Evolutionary conservation across 1,140 invertebrate genomes (phyloP).

Genomic region (Lepidurus couesii): DNA sequence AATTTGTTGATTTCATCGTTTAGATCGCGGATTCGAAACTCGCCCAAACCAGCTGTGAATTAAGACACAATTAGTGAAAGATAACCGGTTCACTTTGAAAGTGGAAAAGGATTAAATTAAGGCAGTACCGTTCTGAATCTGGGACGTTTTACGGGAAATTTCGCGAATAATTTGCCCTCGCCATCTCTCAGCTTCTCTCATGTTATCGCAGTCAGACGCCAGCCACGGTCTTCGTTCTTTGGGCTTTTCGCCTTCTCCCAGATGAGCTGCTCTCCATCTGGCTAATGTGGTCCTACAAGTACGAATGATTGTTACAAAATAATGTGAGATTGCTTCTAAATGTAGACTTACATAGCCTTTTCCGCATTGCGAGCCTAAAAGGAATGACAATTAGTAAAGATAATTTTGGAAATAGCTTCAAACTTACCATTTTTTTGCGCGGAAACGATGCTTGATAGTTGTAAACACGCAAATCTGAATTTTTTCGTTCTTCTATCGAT

Average conservation of each 20-base stretch:
- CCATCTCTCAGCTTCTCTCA: conserved; percentile 90
- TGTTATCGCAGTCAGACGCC: conserved; percentile 84
- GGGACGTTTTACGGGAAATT: conserved; percentile 96
- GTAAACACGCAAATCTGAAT: not conserved
- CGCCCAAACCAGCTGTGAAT: conserved; percentile 82
- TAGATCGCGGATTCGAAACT: conserved; percentile 93
- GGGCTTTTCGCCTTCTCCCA: conserved; percentile 64
- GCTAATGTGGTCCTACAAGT: conserved; percentile 84
- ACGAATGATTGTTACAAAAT: conserved; percentile 32
- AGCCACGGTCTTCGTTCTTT: conserved; percentile 84
- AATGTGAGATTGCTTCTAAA: conserved; percentile 23
- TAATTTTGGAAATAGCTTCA: not conserved
- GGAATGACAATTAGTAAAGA: not conserved
- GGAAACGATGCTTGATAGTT: not conserved
- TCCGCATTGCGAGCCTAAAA: conserved; percentile 51
- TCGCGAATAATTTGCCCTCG: conserved; percentile 92
- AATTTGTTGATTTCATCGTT: conserved; percentile 99
- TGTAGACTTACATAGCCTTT: conserved; percentile 51
- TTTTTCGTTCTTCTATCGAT: not conserved
- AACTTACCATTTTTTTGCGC: not conserved
- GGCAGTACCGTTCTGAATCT: conserved; percentile 86
- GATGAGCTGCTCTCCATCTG: conserved; percentile 87
- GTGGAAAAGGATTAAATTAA: not conserved
- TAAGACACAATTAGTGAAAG: conserved; percentile 35
- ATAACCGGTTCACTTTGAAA: not conserved